A percentile compares a stretch with the other conserved stretches of the same genome.
Conservation (phyloP, 2,113 vertebrate species). For the Noturus placidus region DNA sequence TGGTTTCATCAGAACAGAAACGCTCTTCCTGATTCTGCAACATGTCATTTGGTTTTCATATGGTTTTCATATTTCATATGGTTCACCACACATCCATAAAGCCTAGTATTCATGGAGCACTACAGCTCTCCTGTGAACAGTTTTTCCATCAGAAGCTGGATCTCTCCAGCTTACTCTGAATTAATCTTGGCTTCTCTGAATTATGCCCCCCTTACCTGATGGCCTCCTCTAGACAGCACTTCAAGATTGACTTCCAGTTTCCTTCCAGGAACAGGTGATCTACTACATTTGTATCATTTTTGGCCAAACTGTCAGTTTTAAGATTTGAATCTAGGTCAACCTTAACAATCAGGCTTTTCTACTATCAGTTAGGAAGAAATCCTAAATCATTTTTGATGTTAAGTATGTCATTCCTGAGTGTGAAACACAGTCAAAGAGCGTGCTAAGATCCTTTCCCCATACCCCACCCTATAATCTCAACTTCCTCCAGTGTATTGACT, state of each 20-base stretch:
- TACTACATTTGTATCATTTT: background rate
- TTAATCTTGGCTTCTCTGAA: background rate
- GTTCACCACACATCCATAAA: background rate
- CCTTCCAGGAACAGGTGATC: background rate
- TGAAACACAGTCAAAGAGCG: background rate
- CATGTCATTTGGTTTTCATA: background rate
- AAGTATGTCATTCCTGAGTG: background rate
- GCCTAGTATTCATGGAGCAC: too few species aligned
- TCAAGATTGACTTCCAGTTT: background rate
- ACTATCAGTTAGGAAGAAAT: background rate
- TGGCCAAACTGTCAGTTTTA: background rate
- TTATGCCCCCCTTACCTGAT: background rate
- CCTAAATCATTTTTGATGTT: background rate
- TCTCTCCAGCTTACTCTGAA: background rate
- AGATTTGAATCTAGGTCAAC: background rate
- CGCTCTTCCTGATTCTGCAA: background rate
- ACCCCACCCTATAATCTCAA: slow-evolving; percentile 48
- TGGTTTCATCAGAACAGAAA: background rate
- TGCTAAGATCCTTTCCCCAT: background rate
- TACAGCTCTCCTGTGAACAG: too few species aligned
- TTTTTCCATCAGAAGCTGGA: background rate
- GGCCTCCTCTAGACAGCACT: background rate
- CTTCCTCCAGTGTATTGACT: slow-evolving; percentile 55
- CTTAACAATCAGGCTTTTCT: slow-evolving; percentile 2
- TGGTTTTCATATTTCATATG: background rate